Percentiles rank a stretch among this genome's conserved stretches.
Evolutionary conservation across 2,797 vertebrate species (phyloP).

Genomic region (Atherinosoma microstoma): DNA sequence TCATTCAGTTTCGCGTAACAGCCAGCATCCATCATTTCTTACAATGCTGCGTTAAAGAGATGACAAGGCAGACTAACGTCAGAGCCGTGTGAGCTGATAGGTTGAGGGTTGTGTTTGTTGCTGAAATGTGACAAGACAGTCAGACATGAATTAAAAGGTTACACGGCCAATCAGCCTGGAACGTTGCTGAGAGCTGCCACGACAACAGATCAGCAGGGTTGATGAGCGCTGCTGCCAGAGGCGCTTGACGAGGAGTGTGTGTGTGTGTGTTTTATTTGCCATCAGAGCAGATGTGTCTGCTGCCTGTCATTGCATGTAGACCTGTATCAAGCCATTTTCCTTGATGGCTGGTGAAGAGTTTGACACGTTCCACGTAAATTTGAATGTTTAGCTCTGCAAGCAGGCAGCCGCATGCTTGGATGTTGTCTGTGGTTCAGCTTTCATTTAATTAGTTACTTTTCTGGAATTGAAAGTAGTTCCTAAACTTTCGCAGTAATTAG

Average conservation of each 20-base stretch:
- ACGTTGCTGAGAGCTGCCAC: conserved; percentile 53
- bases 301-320: conserved; percentile 57
- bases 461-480: conserved; percentile 43
- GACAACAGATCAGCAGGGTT: conserved; percentile 58
- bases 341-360: conserved; percentile 51
- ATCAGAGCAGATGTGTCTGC: conserved; percentile 61
- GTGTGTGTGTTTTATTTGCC: conserved; percentile 39
- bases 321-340: conserved; percentile 46
- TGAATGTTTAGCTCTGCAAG: conserved; percentile 15
- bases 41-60: conserved; percentile 24
- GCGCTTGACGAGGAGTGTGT: conserved; percentile 6
- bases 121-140: conserved; percentile 61
- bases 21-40: conserved; percentile 48
- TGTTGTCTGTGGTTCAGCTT: background rate
- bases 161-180: conserved; percentile 59
- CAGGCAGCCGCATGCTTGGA: conserved; percentile 10
- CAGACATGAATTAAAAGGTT: conserved; percentile 65
- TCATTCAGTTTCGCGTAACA: conserved; percentile 42
- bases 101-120: conserved; percentile 36
- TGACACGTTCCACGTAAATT: conserved; percentile 53
- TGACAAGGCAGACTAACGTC: conserved; percentile 61
- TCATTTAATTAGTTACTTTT: background rate
- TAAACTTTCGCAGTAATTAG: conserved; percentile 62
- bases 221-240: conserved; percentile 55
- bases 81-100: conserved; percentile 44